Conservation (phyloP, 2,888 invertebrate species). For the Drosophila pullipes region DNA sequence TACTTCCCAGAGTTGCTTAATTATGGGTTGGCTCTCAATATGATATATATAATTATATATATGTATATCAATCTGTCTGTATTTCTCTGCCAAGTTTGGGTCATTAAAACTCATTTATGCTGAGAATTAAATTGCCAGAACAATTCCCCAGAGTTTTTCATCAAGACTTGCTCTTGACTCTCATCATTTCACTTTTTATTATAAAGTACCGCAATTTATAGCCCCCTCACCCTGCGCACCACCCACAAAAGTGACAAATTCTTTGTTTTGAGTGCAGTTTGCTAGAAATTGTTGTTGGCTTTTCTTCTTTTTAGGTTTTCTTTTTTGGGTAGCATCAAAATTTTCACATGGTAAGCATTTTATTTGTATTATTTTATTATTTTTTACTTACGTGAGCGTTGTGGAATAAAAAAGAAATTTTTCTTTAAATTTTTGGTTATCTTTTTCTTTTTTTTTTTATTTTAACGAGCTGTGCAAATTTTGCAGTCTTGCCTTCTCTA, state of each 20-base stretch:
- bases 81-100: not conserved
- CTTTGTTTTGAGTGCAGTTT: conserved; percentile 32
- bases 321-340: conserved; percentile 68
- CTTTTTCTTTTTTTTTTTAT: conserved; percentile 13
- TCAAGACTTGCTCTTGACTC: conserved; percentile 7
- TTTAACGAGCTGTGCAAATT: conserved; percentile 36
- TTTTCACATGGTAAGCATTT: conserved; percentile 56
- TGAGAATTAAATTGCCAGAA: not conserved
- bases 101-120: not conserved
- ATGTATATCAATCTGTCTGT: not conserved
- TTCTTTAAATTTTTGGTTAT: not conserved
- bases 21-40: not conserved
- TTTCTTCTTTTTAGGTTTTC: not conserved
- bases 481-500: conserved; percentile 9
- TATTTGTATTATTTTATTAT: conserved; percentile 3
- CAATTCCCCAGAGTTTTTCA: conserved; percentile 4
- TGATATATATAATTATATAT: not conserved
- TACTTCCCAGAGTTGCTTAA: not conserved
- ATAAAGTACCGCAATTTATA: not conserved
- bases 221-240: too few relatives aligned
- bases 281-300: conserved; percentile 19
- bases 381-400: conserved; percentile 65
- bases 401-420: conserved; percentile 6
- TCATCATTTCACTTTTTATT: conserved; percentile 9
- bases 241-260: conserved; percentile 6